Evolutionary conservation across 2,888 invertebrate species (phyloP), one percentile per base, ranked within the genome.

Genomic region (Acanthosepion pharaonis): DNA sequence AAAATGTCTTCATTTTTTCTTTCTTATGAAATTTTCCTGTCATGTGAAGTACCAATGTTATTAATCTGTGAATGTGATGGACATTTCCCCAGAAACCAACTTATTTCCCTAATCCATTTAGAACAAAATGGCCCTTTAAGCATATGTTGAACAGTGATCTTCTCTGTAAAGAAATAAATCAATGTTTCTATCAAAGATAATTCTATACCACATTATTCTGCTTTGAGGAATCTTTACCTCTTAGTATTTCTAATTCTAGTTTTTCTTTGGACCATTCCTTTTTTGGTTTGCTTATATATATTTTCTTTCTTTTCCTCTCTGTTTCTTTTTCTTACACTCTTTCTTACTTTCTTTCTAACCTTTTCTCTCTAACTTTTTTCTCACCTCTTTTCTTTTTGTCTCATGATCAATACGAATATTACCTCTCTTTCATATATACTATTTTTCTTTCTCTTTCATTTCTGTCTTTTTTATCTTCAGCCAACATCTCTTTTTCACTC

Each of bases 81-180:
- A 11, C n/a, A n/a, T 15, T 78, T 78, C 78, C 78, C n/a, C n/a
- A 78, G 78, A 78, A 78, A 78, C n/a, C 15, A 78, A 78, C 78
- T 78, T 78, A n/a, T 78, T 78, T 78, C n/a, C n/a, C n/a, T 33
- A n/a, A n/a, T 15, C n/a, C 78, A 78, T 78, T 78, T 78, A n/a
- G 33, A 78, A n/a, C n/a, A n/a, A 15, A 18, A n/a, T 33, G n/a
- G 15, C n/a, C 15, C 78, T 78, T 78, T 78, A 59, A 59, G 59
- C 59, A 59, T 20, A 59, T 59, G 59, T 18, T n/a, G 78, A 92
- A 92, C 20, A 42, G 92, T 93, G 25, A 49, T 93, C 42, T 23
- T 93, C 92, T 93, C 28, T 93, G 28, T 5, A 93, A 93, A 93
- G 51, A 25, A 78, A 78, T 11, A 78, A 78, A 59, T 59, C 59